Evolutionary conservation across 2,797 vertebrate species (phyloP).

Genomic region (Periparus ater): DNA sequence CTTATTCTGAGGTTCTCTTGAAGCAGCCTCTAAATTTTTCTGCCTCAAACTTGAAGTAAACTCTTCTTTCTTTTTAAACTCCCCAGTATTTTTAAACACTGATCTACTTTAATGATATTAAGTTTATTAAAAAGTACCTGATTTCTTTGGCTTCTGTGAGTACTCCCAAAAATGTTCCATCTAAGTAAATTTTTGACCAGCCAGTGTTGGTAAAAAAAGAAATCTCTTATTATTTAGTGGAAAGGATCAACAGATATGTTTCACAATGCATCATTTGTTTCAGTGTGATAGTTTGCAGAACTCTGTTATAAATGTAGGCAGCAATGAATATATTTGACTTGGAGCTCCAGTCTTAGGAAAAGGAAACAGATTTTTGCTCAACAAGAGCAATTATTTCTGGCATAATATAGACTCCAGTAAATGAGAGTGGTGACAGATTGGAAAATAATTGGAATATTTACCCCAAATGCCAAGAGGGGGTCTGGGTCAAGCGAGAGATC

Average conservation of each 20-base stretch:
- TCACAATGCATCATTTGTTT: constrained; percentile 10
- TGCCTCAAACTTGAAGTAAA: neutral
- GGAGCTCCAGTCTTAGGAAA: neutral
- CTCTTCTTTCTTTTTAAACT: no score
- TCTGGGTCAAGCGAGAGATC: neutral
- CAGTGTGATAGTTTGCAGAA: neutral
- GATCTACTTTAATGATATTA: neutral
- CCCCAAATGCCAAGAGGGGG: neutral
- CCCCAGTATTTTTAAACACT: neutral
- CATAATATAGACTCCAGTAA: neutral
- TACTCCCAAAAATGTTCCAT: neutral
- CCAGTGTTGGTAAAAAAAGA: neutral
- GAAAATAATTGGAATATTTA: neutral
- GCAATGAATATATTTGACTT: neutral
- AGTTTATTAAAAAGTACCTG: neutral
- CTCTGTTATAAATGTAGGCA: neutral
- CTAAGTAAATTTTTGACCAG: neutral
- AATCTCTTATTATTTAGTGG: neutral
- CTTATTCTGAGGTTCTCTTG: neutral
- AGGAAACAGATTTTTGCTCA: neutral
- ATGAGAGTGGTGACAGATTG: neutral
- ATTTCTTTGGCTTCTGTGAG: neutral
- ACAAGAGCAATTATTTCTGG: neutral
- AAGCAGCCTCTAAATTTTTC: neutral
- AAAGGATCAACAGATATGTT: neutral